Base-by-base conservation (phyloP, 2,888 invertebrate genomes). In the Ormyrus nitidulus region DNA sequence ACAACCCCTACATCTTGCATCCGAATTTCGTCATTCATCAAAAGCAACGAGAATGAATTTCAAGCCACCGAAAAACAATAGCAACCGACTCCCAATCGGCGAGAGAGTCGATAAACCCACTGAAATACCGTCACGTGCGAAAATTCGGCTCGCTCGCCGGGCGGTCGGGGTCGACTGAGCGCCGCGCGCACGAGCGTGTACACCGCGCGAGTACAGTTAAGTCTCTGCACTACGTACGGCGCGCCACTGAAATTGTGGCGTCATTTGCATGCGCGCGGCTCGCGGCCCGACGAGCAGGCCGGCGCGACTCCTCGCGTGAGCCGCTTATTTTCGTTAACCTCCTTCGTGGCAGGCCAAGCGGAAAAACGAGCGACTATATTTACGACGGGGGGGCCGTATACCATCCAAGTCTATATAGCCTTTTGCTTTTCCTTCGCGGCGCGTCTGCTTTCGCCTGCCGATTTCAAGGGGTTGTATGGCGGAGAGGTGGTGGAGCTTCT, bases 231-330 rank as follows among this genome's bases (percentile, higher is more conserved):
- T 19, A 54, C 61, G 61, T 46, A 19, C 19, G 19, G 6, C 78
- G 61, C 69, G 65, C 1, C 34, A n/a, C 19, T 19, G 34, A 75
- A 74, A 72, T 77, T 62, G 80, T 80, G 72, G 62, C 80, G 68
- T n/a, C 80, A 72, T 80, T 76, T 73, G 80, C 68, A 80, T 80
- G 76, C 80, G 76, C 80, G 48, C 8, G 46, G 34, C 34, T 34
- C 34, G 34, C 34, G 34, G 34, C 2, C 34, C 34, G 34, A 34
- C 19, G 34, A 34, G 34, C 34, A 3, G 34, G 34, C 34, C 34
- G 34, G 2, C 34, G 34, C 34, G 34, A 34, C 34, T 34, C 34
- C 34, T 34, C 34, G 34, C 34, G 34, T 34, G 34, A 6, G 46
- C 19, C 61, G n/a, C 68, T 68, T 70, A 74, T 74, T 79, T 70